phyloP scores from a whole-genome alignment of 2,888 invertebrate genomes.

The Epiblema foenella region DNA sequence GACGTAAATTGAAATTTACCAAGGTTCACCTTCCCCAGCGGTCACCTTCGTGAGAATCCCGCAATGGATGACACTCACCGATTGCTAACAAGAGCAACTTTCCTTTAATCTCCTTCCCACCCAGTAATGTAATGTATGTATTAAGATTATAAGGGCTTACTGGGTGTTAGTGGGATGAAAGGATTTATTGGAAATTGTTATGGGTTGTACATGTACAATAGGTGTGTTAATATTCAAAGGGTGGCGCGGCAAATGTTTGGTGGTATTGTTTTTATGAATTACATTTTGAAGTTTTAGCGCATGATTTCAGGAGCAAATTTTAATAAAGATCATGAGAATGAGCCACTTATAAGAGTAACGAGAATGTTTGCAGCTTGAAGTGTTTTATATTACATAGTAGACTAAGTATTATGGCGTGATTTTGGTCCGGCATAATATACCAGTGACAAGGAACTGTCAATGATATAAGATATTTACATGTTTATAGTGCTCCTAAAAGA shows the following conservation, averaged over 20 bases:
- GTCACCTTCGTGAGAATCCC: constrained; percentile 36
- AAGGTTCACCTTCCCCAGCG: constrained; percentile 50
- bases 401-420: too few relatives aligned
- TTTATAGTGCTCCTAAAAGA: too few relatives aligned
- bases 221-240: constrained; percentile 40
- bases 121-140: constrained; percentile 34
- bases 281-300: constrained; percentile 14
- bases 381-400: background rate
- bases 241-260: constrained; percentile 29
- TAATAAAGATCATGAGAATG: background rate
- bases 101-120: constrained; percentile 2
- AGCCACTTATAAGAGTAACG: background rate
- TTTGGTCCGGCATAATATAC: too few relatives aligned
- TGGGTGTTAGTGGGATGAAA: constrained; percentile 22
- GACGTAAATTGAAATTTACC: constrained; percentile 69
- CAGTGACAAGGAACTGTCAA: too few relatives aligned
- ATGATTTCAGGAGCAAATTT: background rate
- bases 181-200: constrained; percentile 43
- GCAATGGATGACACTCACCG: constrained; percentile 26
- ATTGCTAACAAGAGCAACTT: constrained; percentile 8
- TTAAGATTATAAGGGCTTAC: constrained; percentile 27
- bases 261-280: constrained; percentile 36
- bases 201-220: constrained; percentile 33
- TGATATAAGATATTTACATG: too few relatives aligned
- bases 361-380: background rate